phyloP scores from a whole-genome alignment of 2,113 vertebrate species.

The Ornithorhynchus anatinus region DNA sequence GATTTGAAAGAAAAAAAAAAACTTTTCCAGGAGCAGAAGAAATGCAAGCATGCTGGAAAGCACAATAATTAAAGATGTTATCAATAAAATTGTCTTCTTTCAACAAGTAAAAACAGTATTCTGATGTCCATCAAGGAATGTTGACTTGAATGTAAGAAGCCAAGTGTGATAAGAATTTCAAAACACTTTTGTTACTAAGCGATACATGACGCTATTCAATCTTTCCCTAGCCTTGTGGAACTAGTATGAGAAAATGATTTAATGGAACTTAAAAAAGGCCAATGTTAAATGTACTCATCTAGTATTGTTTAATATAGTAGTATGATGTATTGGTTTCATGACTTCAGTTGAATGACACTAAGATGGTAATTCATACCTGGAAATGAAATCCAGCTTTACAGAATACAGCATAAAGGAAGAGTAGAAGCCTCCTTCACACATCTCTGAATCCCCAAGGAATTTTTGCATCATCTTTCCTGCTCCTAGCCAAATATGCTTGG shows the following conservation, averaged over 20 bases:
- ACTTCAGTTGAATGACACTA: not conserved
- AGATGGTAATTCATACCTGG: not conserved
- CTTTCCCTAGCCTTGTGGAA: not conserved
- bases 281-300: not conserved
- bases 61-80: not conserved
- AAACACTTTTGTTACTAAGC: not conserved
- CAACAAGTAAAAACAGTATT: not conserved
- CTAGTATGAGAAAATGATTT: not conserved
- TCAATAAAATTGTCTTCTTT: not conserved
- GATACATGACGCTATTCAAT: not conserved
- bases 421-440: not conserved
- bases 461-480: too few relatives aligned
- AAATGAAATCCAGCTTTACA: not conserved
- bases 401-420: not conserved
- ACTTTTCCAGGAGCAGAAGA: not conserved
- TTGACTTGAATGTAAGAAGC: not conserved
- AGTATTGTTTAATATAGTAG: not conserved
- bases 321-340: not conserved
- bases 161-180: not conserved
- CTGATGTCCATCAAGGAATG: not conserved
- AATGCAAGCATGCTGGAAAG: not conserved
- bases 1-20: too few relatives aligned
- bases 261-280: not conserved
- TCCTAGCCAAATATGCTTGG: accelerated
- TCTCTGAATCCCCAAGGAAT: not conserved